Conservation (phyloP, 2,113 vertebrate genomes). For the Ivindomyrus marchei region DNA sequence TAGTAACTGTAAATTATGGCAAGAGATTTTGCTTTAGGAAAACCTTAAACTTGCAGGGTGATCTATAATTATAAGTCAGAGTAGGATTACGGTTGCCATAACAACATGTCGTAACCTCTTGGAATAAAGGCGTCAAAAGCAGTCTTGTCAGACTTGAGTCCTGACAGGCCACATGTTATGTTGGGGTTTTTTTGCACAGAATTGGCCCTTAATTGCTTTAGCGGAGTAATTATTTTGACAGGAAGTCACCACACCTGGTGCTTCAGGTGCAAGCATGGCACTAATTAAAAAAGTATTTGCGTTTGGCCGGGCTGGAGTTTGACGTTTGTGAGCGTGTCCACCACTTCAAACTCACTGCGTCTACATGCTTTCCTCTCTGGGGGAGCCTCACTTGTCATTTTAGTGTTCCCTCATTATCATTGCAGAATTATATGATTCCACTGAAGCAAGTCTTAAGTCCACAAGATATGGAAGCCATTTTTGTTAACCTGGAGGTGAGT, state of each 20-base stretch:
- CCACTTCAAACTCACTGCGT: background rate
- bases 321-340: background rate
- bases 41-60: background rate
- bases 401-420: background rate
- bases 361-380: background rate
- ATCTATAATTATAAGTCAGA: background rate
- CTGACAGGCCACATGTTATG: background rate
- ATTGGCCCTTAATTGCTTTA: background rate
- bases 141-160: background rate
- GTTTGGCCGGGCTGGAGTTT: background rate
- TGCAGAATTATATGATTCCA: slow-evolving; percentile 89
- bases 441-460: slow-evolving; percentile 77
- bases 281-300: background rate
- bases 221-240: background rate
- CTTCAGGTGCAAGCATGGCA: background rate
- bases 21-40: background rate
- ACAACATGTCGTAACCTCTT: background rate
- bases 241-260: slow-evolving; percentile 1
- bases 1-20: background rate
- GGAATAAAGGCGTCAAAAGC: background rate
- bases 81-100: background rate
- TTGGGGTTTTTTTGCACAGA: background rate
- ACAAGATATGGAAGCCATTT: slow-evolving; percentile 83
- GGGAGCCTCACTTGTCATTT: slow-evolving; percentile 18
- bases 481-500: slow-evolving; percentile 90